Base-by-base conservation (phyloP, 64 coral and sea anemone genomes). In the Stichodactyla helianthus region DNA sequence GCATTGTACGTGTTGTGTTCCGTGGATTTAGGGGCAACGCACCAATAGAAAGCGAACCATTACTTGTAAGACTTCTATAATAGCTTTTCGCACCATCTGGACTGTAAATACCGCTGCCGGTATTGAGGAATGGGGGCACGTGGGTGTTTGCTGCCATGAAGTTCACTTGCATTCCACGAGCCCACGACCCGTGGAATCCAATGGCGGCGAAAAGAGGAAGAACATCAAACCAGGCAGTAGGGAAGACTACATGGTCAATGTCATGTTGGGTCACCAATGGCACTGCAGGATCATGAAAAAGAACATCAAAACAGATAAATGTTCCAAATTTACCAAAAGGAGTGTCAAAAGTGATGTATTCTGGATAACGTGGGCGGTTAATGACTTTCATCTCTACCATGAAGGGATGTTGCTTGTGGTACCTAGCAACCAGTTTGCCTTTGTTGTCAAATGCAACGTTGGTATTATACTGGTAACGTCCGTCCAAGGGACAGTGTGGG, bases 161-260 rank as follows among this genome's bases (percentile, higher is more conserved):
- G 71, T 94, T 94, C 11, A 94, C 92, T 64, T 86, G 4, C 88
- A 94, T 94, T 17, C 92, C 92, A 18, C 88, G 84, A 26, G 92
- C 92, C 92, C 92, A 94, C 3, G 92, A 94, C 6, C 92, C 79
- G 61, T 94, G 92, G 23, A 94, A 94, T 63, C 92, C 92, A 82
- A 94, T 90, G 17, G 92, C 88, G 6, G 92, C 35, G 26, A 94
- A 90, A 13, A 94, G 88, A 50, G 88, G 88, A 51, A 94, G 84
- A 10, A 94, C 92, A 84, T 94, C 92, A 28, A 94, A 94, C 92
- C 92, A 94, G 4, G 92, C 92, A 23, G 91, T 93, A 44, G 92
- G 92, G 77, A 94, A 94, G 25, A 94, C 92, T 17, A 94, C 84
- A 65, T 94, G 92, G 58, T 94, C 92, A 77, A 94, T 86, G 3